Conservation (phyloP, 2,113 vertebrate genomes). For the Orcinus orca region DNA sequence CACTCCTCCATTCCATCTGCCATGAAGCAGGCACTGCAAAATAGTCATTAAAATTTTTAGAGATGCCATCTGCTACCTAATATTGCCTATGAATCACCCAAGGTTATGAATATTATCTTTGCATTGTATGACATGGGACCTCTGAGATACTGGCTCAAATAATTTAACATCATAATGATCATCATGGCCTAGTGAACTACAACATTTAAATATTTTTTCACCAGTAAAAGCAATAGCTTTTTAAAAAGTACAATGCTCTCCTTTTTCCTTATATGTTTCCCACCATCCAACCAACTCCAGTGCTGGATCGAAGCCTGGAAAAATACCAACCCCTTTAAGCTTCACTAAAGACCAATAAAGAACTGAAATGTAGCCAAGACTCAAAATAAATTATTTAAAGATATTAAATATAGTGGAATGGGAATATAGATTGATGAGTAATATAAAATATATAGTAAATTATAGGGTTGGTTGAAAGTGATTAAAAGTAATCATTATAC, state of each 20-base stretch:
- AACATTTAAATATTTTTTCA: neutral
- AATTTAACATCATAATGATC: neutral
- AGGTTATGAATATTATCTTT: neutral
- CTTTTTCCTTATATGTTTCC: neutral
- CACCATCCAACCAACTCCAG: neutral
- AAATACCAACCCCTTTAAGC: neutral
- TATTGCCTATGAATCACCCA: neutral
- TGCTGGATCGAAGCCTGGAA: neutral
- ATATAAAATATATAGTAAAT: neutral
- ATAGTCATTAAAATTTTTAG: neutral
- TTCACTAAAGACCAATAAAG: neutral
- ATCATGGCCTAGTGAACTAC: neutral
- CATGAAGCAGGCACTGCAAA: neutral
- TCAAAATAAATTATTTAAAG: neutral
- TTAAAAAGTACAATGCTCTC: neutral
- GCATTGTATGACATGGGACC: neutral
- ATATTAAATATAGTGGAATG: neutral
- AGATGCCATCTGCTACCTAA: neutral
- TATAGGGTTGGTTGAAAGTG: neutral
- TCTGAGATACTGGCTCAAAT: neutral
- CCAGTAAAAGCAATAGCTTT: neutral
- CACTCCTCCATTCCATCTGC: neutral
- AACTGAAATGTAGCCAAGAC: neutral
- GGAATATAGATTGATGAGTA: neutral
- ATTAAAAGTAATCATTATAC: neutral